Conservation (phyloP, 2,797 vertebrate genomes). For the Sciaenops ocellatus region DNA sequence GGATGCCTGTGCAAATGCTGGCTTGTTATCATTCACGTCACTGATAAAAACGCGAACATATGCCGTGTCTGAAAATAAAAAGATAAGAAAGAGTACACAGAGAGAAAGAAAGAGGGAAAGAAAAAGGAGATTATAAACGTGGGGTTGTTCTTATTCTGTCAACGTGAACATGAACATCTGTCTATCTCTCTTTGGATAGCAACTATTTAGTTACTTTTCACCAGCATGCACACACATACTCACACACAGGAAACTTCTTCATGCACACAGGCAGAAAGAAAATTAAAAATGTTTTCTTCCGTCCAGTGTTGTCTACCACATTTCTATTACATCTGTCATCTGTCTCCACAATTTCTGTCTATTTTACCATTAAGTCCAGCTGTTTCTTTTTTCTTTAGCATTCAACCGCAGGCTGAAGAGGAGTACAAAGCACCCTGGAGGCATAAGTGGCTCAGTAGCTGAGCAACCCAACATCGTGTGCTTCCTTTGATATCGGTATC, state of each 20-base stretch:
- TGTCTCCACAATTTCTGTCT: conserved; percentile 19
- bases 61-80: conserved; percentile 86
- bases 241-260: conserved; percentile 13
- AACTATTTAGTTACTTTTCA: conserved; percentile 30
- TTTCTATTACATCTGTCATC: conserved; percentile 27
- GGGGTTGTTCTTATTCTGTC: conserved; percentile 73
- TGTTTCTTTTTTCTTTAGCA: conserved; percentile 67
- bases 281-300: conserved; percentile 23
- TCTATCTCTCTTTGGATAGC: conserved; percentile 37
- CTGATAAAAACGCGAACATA: conserved; percentile 91
- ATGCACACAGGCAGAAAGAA: conserved; percentile 14
- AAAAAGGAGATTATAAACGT: conserved; percentile 75
- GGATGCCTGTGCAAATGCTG: conserved; percentile 84
- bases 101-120: background rate
- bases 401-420: conserved; percentile 77
- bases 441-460: conserved; percentile 52
- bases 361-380: conserved; percentile 51
- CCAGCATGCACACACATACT: background rate
- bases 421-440: conserved; percentile 72
- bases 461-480: conserved; percentile 61
- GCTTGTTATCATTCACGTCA: conserved; percentile 94
- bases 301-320: background rate
- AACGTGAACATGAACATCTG: conserved; percentile 60
- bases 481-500: conserved; percentile 80
- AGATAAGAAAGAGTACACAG: conserved; percentile 28